A percentile compares a stretch with the other conserved stretches of the same genome.
phyloP scores from a whole-genome alignment of 64 coral and sea anemone species.

The Dendrophyllia cribrosa region DNA sequence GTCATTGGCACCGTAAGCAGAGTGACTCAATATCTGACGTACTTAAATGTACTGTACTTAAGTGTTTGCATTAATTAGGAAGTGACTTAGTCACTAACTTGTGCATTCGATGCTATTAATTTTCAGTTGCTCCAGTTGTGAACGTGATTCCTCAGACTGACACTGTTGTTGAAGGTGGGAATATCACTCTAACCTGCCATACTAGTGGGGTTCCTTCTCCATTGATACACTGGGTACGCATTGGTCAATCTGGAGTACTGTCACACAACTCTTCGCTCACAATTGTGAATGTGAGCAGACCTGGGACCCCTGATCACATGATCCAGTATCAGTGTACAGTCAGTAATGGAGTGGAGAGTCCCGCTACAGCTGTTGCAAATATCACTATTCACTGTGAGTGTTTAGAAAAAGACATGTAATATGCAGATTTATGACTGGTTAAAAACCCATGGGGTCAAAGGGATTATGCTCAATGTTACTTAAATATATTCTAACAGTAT shows the following conservation, averaged over 20 bases:
- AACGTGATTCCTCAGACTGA: background rate
- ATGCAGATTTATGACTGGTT: too few species aligned
- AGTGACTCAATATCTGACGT: too few species aligned
- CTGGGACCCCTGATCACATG: constrained; percentile 16
- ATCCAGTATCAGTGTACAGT: constrained; percentile 30
- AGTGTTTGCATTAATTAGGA: too few species aligned
- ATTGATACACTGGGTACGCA: background rate
- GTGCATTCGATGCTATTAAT: background rate
- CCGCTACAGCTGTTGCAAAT: background rate
- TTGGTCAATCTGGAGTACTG: background rate
- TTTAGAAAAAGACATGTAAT: too few species aligned
- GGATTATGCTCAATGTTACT: too few species aligned
- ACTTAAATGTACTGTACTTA: too few species aligned
- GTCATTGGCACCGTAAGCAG: too few species aligned
- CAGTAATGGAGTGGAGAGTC: background rate
- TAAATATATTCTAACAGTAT: too few species aligned
- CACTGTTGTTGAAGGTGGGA: background rate
- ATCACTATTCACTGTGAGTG: constrained; percentile 27
- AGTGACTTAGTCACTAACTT: too few species aligned
- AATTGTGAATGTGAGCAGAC: background rate
- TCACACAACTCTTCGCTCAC: background rate
- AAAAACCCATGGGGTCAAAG: too few species aligned
- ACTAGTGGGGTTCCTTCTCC: background rate
- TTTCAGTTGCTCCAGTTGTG: background rate
- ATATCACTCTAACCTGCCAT: background rate